These are phyloP conservation scores for Xylota segnis DNA, from an alignment of 2,888 invertebrate genomes.

Conservation along the genomic window DNA sequence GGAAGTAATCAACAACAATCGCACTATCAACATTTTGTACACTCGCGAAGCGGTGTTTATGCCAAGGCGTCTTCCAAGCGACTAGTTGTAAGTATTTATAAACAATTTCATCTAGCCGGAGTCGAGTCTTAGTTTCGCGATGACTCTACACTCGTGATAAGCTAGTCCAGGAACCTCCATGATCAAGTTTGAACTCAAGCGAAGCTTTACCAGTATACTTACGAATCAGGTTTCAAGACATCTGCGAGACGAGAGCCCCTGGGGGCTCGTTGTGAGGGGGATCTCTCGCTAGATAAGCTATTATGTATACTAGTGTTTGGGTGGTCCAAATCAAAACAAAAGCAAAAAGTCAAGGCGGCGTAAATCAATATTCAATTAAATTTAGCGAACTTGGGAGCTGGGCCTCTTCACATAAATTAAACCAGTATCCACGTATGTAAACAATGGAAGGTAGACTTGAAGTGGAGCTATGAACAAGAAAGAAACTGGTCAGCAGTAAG, in stretches of 20 bases:
- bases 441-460: no score
- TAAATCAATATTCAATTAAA: background rate
- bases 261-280: no score
- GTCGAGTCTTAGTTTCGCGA: no score
- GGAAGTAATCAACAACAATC: slow-evolving; percentile 17
- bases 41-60: background rate
- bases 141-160: background rate
- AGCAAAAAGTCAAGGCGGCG: background rate
- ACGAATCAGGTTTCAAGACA: no score
- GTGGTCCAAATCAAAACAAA: no score
- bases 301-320: no score
- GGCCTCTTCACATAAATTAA: no score
- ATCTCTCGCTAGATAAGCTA: no score
- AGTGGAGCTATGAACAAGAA: no score
- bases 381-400: background rate
- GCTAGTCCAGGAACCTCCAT: background rate
- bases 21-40: slow-evolving; percentile 8
- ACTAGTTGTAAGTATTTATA: background rate
- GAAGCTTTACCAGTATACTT: background rate
- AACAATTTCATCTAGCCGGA: background rate
- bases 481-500: no score
- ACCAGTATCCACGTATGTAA: no score
- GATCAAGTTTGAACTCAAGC: background rate
- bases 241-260: background rate
- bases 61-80: background rate